Evolutionary conservation across 2,113 vertebrate genomes (phyloP), one percentile per base, ranked within the genome.

Genomic region (Xiphophorus hellerii): DNA sequence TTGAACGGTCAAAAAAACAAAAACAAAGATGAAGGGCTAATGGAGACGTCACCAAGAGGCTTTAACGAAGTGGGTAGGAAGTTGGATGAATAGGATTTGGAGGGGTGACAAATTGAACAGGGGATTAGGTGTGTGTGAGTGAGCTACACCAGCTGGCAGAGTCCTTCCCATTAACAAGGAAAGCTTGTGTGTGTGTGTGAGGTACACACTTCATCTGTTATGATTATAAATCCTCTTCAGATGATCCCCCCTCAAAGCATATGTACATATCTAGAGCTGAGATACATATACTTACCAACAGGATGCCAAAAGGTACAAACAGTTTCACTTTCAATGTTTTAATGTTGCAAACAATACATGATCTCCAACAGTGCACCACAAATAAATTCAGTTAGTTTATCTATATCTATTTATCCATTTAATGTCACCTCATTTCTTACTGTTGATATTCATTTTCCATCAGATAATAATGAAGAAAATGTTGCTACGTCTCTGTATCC

Each of bases 71-170:
- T 84, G 77, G 85, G 85, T 67, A 83, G 89, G 88, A 92, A 88
- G 88, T 77, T 66, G 81, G 63, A 78, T 89, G 90, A 90, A 92
- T 83, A 37, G 86, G 87, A 91, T 92, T 89, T 91, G 84, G 85
- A 90, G 69, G 85, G 83, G 80, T 86, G 86, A 88, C 90, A 84
- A 90, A 90, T 86, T 51, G 78, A 87, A 87, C 42, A 44, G 62
- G 74, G 87, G 88, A 89, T 88, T 90, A 87, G 82, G 86, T 73
- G 61, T 63, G 71, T 71, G 73, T 60, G 81, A 39, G 60, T 76
- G 78, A 60, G 63, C 37, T 76, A 31, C 74, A 89, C 85, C 87
- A 89, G 85, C 88, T 90, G 88, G 85, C 82, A 75, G 64, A 78
- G 75, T 85, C 75, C 65, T 77, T 71, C 78, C 84, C 71, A 84